These are phyloP conservation scores for Polypedilum pembai DNA, from an alignment of 1,140 invertebrate genomes.

Conservation along the genomic window DNA sequence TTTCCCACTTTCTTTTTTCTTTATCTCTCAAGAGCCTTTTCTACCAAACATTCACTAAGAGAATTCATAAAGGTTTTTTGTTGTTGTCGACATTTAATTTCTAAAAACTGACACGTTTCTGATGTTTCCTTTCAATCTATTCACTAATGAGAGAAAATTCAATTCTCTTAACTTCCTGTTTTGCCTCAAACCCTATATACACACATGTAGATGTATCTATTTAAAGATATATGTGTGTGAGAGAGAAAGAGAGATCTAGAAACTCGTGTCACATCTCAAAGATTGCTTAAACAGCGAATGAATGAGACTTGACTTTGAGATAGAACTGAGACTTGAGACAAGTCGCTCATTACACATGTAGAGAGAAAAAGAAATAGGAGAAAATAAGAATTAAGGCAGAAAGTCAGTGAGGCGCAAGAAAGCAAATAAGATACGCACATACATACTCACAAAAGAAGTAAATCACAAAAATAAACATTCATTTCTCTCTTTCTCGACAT, in stretches of 20 bases:
- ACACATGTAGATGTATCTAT: no score
- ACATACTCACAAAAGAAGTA: background rate
- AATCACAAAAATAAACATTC: constrained; percentile 8
- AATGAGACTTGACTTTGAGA: constrained; percentile 15
- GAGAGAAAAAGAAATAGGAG: background rate
- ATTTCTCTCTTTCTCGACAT: background rate
- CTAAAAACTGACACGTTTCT: constrained; percentile 12
- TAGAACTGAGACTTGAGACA: no score
- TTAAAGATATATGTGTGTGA: background rate
- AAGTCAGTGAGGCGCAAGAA: background rate
- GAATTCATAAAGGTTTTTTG: background rate
- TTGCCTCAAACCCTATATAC: background rate
- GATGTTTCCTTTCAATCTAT: constrained; percentile 5
- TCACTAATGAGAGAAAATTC: constrained; percentile 12
- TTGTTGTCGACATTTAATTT: constrained; percentile 13
- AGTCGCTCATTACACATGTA: background rate
- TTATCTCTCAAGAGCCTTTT: no score
- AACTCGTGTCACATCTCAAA: background rate
- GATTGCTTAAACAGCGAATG: background rate
- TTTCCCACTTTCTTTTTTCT: no score
- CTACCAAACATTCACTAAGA: no score
- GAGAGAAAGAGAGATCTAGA: background rate
- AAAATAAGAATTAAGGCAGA: background rate
- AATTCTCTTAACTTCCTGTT: background rate
- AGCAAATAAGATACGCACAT: background rate